A percentile compares a stretch with the other conserved stretches of the same genome.
These are phyloP conservation scores for Cybosia mesomella DNA, from an alignment of 2,888 invertebrate species.

Conservation along the genomic window DNA sequence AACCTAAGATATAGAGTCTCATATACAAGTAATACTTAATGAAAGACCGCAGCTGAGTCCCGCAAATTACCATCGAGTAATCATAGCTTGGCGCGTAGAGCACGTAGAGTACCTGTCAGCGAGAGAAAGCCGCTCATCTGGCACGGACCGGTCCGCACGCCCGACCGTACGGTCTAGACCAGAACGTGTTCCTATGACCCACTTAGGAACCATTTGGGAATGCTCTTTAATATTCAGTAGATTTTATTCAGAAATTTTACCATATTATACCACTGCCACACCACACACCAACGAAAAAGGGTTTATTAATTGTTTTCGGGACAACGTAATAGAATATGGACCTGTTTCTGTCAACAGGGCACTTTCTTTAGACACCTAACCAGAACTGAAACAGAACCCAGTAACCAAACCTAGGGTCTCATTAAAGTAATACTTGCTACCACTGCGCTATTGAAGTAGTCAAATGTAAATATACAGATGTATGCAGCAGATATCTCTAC, in stretches of 20 bases:
- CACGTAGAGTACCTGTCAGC: constrained; percentile 34
- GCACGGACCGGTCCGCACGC: constrained; percentile 41
- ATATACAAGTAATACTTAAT: neutral
- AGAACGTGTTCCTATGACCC: constrained; percentile 46
- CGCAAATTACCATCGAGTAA: constrained; percentile 16
- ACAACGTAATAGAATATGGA: neutral
- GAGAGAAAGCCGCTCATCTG: constrained; percentile 59
- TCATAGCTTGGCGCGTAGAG: constrained; percentile 25
- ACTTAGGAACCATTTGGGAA: constrained; percentile 26
- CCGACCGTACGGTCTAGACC: constrained; percentile 42
- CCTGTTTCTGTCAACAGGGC: neutral
- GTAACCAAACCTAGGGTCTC: neutral
- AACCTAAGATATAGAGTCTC: neutral
- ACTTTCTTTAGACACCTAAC: neutral
- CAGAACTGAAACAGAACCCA: no score
- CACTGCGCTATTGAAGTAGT: neutral
- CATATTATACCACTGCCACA: neutral
- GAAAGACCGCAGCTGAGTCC: neutral
- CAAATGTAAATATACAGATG: constrained; percentile 15
- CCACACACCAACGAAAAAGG: no score
- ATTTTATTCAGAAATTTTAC: neutral
- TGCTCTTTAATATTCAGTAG: constrained; percentile 10
- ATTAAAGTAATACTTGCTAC: neutral
- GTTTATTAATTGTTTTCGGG: neutral
- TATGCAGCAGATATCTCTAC: constrained; percentile 33